These are phyloP conservation scores for Bolinopsis microptera DNA, from an alignment of 37 sponge, comb jelly and placozoan genomes.

Conservation along the genomic window DNA sequence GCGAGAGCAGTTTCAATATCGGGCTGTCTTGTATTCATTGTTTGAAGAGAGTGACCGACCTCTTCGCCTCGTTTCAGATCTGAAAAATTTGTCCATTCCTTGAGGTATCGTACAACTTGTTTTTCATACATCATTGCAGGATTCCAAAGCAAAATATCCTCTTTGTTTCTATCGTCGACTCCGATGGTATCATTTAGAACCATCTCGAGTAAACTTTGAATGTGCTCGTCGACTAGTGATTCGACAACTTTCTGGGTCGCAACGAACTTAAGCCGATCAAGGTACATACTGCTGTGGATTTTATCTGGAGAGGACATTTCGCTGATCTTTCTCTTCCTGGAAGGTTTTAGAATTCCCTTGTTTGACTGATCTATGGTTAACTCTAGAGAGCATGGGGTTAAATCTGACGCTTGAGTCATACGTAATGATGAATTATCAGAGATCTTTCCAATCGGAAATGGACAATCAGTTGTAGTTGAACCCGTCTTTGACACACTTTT, in stretches of 20 bases:
- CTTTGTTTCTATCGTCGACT: background rate
- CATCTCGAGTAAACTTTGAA: background rate
- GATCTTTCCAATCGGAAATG: background rate
- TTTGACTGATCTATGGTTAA: background rate
- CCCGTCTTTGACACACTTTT: background rate
- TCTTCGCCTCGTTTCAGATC: background rate
- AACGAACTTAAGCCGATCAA: background rate
- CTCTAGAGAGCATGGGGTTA: no score
- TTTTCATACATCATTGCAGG: slow-evolving; percentile 1
- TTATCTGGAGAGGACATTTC: background rate
- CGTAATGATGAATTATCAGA: background rate
- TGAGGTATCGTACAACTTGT: background rate
- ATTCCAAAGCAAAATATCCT: slow-evolving; percentile 1
- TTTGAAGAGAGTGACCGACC: background rate
- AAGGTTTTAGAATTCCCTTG: background rate
- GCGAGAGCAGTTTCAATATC: slow-evolving; percentile 16
- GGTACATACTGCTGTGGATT: background rate
- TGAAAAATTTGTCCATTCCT: background rate
- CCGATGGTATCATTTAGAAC: background rate
- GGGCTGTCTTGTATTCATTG: background rate
- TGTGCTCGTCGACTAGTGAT: background rate
- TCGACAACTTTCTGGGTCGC: background rate
- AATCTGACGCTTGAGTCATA: no score
- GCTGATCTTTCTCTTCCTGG: background rate
- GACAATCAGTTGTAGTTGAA: background rate